These are phyloP conservation scores for Nesogale talazaci DNA, from an alignment of 2,113 vertebrate genomes.

Conservation along the genomic window DNA sequence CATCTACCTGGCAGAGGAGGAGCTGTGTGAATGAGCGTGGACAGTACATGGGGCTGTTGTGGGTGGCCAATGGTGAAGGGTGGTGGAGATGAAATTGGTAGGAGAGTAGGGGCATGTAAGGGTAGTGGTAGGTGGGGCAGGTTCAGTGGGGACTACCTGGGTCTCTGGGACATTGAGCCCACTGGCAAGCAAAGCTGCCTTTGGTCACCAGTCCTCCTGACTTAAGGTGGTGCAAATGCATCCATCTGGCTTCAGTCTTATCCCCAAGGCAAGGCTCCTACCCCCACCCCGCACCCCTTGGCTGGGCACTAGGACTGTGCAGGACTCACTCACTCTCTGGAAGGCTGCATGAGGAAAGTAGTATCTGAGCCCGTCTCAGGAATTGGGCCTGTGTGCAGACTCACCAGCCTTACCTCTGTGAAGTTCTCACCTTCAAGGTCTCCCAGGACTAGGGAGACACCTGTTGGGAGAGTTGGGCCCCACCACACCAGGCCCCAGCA, in stretches of 20 bases:
- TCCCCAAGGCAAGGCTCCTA: no score
- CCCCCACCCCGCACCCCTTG: no score
- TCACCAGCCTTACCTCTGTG: conserved; percentile 2
- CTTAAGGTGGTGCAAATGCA: conserved; percentile 31
- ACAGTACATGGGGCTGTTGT: no score
- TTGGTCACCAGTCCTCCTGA: conserved; percentile 64
- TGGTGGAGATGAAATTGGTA: no score
- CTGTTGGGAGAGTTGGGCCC: conserved; percentile 79
- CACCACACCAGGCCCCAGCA: background rate
- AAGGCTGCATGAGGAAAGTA: no score
- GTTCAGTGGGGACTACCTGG: background rate
- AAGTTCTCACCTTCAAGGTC: background rate
- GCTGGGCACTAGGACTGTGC: no score
- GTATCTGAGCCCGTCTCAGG: rapidly evolving
- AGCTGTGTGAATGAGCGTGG: no score
- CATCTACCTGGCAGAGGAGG: no score
- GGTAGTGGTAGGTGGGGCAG: no score
- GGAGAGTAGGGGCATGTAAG: background rate
- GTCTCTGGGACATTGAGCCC: background rate
- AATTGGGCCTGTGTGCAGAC: background rate
- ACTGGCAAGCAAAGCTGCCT: conserved; percentile 40
- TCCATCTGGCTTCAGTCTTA: no score
- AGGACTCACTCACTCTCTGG: no score
- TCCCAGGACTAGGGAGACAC: conserved; percentile 75
- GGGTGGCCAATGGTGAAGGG: no score